Evolutionary conservation across 2,797 vertebrate genomes (phyloP), one percentile per base, ranked within the genome.

Genomic region (Coendou prehensilis): DNA sequence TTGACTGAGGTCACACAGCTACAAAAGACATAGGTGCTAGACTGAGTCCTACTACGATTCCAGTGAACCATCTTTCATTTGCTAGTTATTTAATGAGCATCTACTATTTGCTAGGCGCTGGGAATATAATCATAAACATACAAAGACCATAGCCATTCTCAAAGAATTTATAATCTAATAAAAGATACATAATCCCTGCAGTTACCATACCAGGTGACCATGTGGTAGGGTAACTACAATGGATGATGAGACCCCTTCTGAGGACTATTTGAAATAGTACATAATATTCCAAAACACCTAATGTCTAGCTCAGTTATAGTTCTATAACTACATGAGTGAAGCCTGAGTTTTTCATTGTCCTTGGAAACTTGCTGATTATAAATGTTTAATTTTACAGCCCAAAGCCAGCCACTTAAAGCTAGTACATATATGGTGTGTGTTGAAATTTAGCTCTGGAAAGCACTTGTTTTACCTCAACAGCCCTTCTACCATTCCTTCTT

Each of bases 211-310:
- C 67, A 69, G 7, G n/a, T 56, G 52, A 87, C 33, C 37, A n/a
- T 33, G 30, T 50, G 30, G 28, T 50, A 6, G 28, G 45, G 14
- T 52, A 78, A 61, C 30, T 61, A 61, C 56, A 75, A 17, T 73
- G 22, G 2, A 57, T 47, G 71, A 6, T 59, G 47, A 33, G 13
- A 84, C 56, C 59, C 56, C 10, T 78, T 80, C 13, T 61, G 50
- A 85, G 73, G 54, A 4, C 45, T 81, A 8, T 69, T 91, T 69
- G 73, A 91, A 81, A 82, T 37, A 61, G 20, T 33, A 59, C 20
- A 41, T 14, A 87, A 45, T 52, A 80, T 47, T 94, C 47, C 89
- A 37, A 92, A 88, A 84, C 64, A 79, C 47, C 30, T 57, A 61
- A 89, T 75, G 7, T 33, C 17, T 78, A 71, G 59, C 22, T 86